These are phyloP conservation scores for Apeltes quadracus DNA, from an alignment of 2,113 vertebrate species.

Conservation along the genomic window DNA sequence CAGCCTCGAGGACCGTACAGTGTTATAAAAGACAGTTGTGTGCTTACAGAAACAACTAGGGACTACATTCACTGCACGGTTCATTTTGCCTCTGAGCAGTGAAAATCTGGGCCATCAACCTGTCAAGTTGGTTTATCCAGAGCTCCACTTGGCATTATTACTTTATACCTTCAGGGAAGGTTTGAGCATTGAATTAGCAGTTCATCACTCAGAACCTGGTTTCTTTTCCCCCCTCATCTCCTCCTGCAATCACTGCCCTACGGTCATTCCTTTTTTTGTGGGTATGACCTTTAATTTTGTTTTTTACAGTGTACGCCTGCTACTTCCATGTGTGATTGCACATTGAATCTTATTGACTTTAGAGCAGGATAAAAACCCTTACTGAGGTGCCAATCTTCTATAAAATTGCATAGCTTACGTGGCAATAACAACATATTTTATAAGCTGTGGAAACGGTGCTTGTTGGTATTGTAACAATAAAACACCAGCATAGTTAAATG, in stretches of 20 bases:
- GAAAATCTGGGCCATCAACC: background rate
- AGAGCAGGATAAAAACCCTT: background rate
- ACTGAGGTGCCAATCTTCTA: background rate
- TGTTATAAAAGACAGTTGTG: conserved; percentile 1
- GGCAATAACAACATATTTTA: background rate
- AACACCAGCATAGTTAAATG: background rate
- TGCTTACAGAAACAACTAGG: conserved; percentile 1
- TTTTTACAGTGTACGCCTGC: background rate
- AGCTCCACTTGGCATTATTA: conserved; percentile 7
- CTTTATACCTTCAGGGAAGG: conserved; percentile 8
- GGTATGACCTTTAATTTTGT: background rate
- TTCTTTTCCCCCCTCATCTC: background rate
- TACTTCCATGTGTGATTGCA: background rate
- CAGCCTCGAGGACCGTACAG: background rate
- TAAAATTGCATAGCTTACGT: background rate
- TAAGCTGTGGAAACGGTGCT: conserved; percentile 2
- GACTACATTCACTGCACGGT: background rate
- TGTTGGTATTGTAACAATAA: background rate
- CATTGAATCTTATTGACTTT: background rate
- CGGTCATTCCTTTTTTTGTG: background rate
- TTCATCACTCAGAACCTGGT: background rate
- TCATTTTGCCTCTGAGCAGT: conserved; percentile 1
- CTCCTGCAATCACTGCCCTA: background rate
- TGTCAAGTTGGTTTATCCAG: background rate
- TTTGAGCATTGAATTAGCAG: conserved; percentile 14